These are phyloP conservation scores for Cydia strobilella DNA, from an alignment of 1,140 invertebrate species.

Conservation along the genomic window DNA sequence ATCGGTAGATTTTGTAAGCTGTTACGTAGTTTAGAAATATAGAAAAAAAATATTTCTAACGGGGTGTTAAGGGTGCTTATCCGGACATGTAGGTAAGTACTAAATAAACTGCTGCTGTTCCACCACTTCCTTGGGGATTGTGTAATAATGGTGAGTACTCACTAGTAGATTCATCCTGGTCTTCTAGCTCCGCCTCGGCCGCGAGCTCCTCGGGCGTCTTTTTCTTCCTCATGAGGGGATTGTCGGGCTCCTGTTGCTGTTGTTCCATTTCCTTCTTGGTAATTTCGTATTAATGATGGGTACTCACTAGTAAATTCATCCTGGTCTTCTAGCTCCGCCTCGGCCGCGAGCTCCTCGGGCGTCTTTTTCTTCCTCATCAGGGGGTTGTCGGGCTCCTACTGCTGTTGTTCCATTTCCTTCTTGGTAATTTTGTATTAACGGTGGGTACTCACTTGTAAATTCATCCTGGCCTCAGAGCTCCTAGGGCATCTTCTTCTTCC, in stretches of 20 bases:
- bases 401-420: constrained; percentile 91
- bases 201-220: constrained; percentile 95
- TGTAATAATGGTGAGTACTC: constrained; percentile 85
- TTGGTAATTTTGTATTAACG: constrained; percentile 95
- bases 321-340: constrained; percentile 94
- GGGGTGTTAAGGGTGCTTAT: not conserved
- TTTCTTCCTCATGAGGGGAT: constrained; percentile 96
- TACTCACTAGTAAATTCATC: constrained; percentile 98
- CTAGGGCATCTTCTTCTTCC: constrained; percentile 98
- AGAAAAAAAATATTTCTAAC: too few species aligned
- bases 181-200: constrained; percentile 88
- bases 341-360: constrained; percentile 87
- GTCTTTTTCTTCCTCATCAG: constrained; percentile 98
- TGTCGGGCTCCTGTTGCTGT: constrained; percentile 89
- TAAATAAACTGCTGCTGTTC: constrained; percentile 84
- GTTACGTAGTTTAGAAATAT: too few species aligned
- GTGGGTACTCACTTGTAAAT: constrained; percentile 93
- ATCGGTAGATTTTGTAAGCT: too few species aligned
- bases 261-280: constrained; percentile 96
- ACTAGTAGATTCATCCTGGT: constrained; percentile 98
- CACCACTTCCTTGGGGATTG: constrained; percentile 94
- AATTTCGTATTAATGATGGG: constrained; percentile 88
- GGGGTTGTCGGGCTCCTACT: constrained; percentile 92
- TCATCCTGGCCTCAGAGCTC: constrained; percentile 97
- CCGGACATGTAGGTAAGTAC: too few species aligned